These are phyloP conservation scores for Telenomus remus DNA, from an alignment of 1,140 invertebrate species.

Conservation along the genomic window DNA sequence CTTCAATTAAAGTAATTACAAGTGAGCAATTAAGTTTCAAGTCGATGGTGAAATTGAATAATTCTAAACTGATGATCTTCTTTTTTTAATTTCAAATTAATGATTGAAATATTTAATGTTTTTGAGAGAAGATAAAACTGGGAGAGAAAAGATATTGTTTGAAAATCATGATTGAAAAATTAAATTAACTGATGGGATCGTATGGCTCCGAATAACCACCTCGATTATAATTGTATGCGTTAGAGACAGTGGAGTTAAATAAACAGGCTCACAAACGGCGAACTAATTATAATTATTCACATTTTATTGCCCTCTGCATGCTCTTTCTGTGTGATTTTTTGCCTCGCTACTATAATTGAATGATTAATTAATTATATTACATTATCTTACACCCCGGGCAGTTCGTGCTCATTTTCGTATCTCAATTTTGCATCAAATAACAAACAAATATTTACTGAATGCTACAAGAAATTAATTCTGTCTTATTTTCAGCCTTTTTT, in stretches of 20 bases:
- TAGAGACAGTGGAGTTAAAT: constrained; percentile 7
- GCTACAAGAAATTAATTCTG: background rate
- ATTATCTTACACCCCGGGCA: constrained; percentile 8
- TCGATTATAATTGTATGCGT: background rate
- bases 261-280: constrained; percentile 9
- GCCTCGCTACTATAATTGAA: constrained; percentile 2
- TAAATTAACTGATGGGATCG: too few relatives aligned
- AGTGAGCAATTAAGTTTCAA: too few relatives aligned
- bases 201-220: too few relatives aligned
- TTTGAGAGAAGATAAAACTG: too few relatives aligned
- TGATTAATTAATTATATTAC: constrained; percentile 27
- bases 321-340: constrained; percentile 11
- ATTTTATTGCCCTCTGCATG: constrained; percentile 14
- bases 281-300: constrained; percentile 35
- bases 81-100: too few relatives aligned
- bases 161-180: too few relatives aligned
- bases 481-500: background rate
- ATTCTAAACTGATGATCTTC: too few relatives aligned
- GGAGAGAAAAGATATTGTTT: too few relatives aligned
- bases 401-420: constrained; percentile 2
- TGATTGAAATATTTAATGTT: too few relatives aligned
- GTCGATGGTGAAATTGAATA: too few relatives aligned
- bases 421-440: too few relatives aligned
- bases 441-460: constrained; percentile 5
- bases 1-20: too few relatives aligned